Evolutionary conservation across 2,797 vertebrate species (phyloP).

Genomic region (Sciurus vulgaris): DNA sequence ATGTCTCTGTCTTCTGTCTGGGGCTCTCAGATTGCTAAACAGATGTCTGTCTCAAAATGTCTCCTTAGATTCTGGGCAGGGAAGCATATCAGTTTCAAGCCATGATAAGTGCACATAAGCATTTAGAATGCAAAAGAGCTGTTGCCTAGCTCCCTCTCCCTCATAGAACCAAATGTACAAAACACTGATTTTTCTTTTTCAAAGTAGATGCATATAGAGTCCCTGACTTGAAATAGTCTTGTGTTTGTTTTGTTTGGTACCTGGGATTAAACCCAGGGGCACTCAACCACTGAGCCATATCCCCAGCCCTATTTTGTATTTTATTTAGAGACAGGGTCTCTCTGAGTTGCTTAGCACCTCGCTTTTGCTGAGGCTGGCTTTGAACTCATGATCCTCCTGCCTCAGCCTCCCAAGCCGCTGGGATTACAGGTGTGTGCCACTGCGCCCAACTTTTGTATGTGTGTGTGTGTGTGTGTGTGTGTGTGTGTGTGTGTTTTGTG

Average conservation of each 20-base stretch:
- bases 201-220: constrained; percentile 3
- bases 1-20: constrained; percentile 79
- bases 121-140: constrained; percentile 29
- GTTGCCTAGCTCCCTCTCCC: background rate
- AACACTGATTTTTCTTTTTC: constrained; percentile 52
- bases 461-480: too few relatives aligned
- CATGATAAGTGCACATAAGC: constrained; percentile 34
- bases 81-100: constrained; percentile 46
- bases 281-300: too few relatives aligned
- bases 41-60: constrained; percentile 76
- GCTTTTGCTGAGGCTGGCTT: too few relatives aligned
- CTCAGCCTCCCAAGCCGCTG: too few relatives aligned
- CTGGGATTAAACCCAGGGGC: too few relatives aligned
- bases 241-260: background rate
- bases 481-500: background rate
- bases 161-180: background rate
- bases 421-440: too few relatives aligned
- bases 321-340: too few relatives aligned
- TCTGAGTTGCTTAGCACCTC: too few relatives aligned
- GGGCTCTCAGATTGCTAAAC: constrained; percentile 69
- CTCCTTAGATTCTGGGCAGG: constrained; percentile 62
- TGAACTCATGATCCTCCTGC: too few relatives aligned
- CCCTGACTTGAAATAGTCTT: constrained; percentile 35
- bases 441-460: too few relatives aligned
- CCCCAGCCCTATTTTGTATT: too few relatives aligned